Conservation (phyloP, 2,113 vertebrate species). For the Hippotragus niger region DNA sequence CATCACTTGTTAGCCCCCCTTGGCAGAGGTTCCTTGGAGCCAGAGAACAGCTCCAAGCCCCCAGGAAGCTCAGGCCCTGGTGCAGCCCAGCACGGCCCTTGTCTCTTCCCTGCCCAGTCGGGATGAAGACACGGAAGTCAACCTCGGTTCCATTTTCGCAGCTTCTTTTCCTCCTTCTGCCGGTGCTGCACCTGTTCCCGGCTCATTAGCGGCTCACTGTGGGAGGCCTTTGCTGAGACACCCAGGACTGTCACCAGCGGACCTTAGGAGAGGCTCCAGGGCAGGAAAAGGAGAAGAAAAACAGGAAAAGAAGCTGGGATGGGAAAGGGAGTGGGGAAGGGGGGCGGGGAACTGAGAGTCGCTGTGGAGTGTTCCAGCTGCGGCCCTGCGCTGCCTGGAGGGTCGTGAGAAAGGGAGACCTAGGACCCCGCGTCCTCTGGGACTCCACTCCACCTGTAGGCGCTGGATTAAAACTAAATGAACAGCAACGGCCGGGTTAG, state of each 20-base stretch:
- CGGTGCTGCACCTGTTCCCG: accelerated
- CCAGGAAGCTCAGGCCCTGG: accelerated
- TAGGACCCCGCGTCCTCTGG: accelerated
- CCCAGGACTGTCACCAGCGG: background rate
- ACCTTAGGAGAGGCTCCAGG: background rate
- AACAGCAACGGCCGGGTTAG: accelerated
- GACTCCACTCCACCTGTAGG: accelerated
- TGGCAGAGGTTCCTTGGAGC: background rate
- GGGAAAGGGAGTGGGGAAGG: background rate
- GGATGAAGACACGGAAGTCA: background rate
- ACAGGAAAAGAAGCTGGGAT: background rate
- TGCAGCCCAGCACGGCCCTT: too few relatives aligned
- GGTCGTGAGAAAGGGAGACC: background rate
- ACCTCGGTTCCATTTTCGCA: accelerated
- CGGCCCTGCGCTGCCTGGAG: background rate
- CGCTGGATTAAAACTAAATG: background rate
- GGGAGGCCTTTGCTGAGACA: background rate
- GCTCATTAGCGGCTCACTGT: accelerated
- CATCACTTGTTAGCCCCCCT: background rate
- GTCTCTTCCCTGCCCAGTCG: too few relatives aligned
- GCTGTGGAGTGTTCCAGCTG: background rate
- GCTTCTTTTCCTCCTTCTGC: too few relatives aligned
- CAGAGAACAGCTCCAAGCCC: background rate
- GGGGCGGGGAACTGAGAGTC: background rate
- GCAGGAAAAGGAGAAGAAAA: background rate